Conservation (phyloP, 1,140 invertebrate species). For the Magallana ariakensis region DNA sequence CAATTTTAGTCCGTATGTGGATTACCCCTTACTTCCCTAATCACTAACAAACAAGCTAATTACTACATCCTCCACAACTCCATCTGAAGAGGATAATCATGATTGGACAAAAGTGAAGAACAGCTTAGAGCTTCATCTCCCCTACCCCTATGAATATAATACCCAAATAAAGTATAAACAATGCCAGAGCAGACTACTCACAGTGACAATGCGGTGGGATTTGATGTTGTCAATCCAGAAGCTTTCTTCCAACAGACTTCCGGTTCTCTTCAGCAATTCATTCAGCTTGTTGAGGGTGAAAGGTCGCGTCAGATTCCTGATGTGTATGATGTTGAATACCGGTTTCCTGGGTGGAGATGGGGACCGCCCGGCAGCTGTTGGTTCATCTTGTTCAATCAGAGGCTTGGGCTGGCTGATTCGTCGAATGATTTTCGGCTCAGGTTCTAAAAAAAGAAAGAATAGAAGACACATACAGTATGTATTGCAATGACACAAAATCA, state of each 20-base stretch:
- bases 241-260: constrained; percentile 88
- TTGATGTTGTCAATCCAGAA: constrained; percentile 99
- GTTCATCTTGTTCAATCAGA: constrained; percentile 75
- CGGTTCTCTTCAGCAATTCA: constrained; percentile 93
- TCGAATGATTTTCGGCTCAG: constrained; percentile 61
- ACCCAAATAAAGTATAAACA: too few relatives aligned
- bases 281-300: constrained; percentile 96
- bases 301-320: constrained; percentile 95
- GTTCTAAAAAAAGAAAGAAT: constrained; percentile 25
- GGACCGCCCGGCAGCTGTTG: constrained; percentile 63
- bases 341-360: constrained; percentile 87
- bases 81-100: too few relatives aligned
- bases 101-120: too few relatives aligned
- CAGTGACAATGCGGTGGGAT: constrained; percentile 94
- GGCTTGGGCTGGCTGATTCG: constrained; percentile 80
- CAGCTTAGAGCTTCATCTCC: too few relatives aligned
- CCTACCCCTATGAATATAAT: too few relatives aligned
- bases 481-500: too few relatives aligned
- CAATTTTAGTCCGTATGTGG: too few relatives aligned
- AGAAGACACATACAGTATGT: background rate
- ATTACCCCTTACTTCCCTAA: too few relatives aligned
- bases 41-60: too few relatives aligned
- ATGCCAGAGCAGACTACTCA: constrained; percentile 75
- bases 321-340: constrained; percentile 89
- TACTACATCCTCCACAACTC: too few relatives aligned